Evolutionary conservation across 2,797 vertebrate genomes (phyloP), one percentile per base, ranked within the genome.

Genomic region (Pangasius krempfi): DNA sequence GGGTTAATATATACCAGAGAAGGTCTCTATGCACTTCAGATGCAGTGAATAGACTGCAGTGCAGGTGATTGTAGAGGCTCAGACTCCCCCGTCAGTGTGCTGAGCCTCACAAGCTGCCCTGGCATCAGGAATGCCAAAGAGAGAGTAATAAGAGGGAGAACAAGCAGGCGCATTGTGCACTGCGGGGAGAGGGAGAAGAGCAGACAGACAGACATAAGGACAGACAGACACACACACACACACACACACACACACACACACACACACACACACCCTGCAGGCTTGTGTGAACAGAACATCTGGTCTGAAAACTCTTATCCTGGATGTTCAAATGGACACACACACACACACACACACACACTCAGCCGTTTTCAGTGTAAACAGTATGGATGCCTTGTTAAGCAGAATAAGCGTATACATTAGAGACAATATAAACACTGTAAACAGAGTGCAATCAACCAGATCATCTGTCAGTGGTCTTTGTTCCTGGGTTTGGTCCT

Each of bases 141-240:
- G 91, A 94, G 94, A 92, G 91, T 47, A 94, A 95, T 95, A 94
- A 94, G 89, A 86, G n/a, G 27, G 50, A 92, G 95, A 94, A 96
- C 94, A 96, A 95, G 91, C 70, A 89, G 90, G 30, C 91, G 94
- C 94, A 94, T 95, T 95, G 96, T 96, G 93, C 91, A 87, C 92
- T 87, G 47, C 62, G 86, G 60, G 72, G 79, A 87, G 89, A 87
- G 86, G 62, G 89, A 87, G 81, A 85, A 56, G 85, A 25, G 89
- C 25, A 86, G 81, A 30, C 78, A 89, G 73, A 89, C 82, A 54
- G 40, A 18, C 27, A 52, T 40, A 82, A 81, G 86, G 89, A 82
- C 80, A 64, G 8, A 37, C 20, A 81, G 18, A 56, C 78, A 56
- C 5, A 56, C n/a, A 27, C 76, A 33, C 78, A 60, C 54, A 52